Evolutionary conservation across 2,888 invertebrate genomes (phyloP).

Genomic region (Drosophila cracens): DNA sequence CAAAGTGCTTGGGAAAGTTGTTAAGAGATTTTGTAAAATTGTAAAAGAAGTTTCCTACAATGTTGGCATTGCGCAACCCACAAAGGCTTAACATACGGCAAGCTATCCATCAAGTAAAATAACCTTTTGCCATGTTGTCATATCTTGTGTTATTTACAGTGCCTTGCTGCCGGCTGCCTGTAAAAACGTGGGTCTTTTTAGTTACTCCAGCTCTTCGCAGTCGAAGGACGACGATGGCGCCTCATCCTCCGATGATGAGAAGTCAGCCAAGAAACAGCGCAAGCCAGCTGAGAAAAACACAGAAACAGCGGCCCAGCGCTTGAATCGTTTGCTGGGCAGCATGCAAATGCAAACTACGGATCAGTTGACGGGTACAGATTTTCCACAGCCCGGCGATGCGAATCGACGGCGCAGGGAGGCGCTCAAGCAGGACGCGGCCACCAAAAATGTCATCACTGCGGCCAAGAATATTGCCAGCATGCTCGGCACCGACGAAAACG

Average conservation of each 20-base stretch:
- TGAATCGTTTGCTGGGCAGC: conserved; percentile 82
- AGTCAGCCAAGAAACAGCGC: conserved; percentile 54
- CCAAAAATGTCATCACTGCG: conserved; percentile 85
- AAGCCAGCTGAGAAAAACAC: conserved; percentile 32
- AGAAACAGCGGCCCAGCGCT: conserved; percentile 80
- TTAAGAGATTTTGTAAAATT: conserved; percentile 32
- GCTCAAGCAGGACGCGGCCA: conserved; percentile 57
- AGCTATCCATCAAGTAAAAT: background rate
- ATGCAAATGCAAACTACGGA: conserved; percentile 83
- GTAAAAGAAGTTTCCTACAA: conserved; percentile 53
- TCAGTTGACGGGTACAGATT: conserved; percentile 47
- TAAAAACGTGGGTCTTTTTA: conserved; percentile 66
- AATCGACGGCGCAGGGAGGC: conserved; percentile 64
- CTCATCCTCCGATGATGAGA: conserved; percentile 81
- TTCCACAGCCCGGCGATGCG: conserved; percentile 81
- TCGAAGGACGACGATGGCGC: conserved; percentile 69
- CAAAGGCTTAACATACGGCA: conserved; percentile 54
- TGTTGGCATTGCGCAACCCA: conserved; percentile 52
- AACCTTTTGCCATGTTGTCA: background rate
- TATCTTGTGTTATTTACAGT: conserved; percentile 17
- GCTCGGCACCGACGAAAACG: conserved; percentile 88
- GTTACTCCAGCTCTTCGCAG: conserved; percentile 58
- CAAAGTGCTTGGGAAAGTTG: conserved; percentile 21
- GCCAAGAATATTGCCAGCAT: conserved; percentile 90
- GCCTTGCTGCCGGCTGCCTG: conserved; percentile 60